Evolutionary conservation across 2,888 invertebrate species (phyloP).

Genomic region (Agrotis clavis): DNA sequence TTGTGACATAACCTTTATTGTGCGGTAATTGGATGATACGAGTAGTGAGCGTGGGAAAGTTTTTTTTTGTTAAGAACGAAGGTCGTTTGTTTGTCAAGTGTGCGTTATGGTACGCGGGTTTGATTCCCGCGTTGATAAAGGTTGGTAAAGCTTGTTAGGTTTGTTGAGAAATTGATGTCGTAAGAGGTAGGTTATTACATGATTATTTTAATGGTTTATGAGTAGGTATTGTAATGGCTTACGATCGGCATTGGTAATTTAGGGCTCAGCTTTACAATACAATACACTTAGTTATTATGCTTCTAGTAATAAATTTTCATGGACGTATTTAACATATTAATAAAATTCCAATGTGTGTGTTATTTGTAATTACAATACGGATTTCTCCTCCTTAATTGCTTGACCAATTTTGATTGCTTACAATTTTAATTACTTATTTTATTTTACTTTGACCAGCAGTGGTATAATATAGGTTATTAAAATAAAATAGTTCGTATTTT

Average conservation of each 20-base stretch:
- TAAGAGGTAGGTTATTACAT: neutral
- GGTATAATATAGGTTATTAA: too few relatives aligned
- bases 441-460: too few relatives aligned
- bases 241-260: neutral
- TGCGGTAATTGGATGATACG: conserved; percentile 40
- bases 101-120: conserved; percentile 10
- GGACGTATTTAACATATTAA: too few relatives aligned
- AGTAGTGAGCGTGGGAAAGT: conserved; percentile 25
- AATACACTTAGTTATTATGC: neutral
- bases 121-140: conserved; percentile 16
- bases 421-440: too few relatives aligned
- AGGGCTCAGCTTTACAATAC: neutral
- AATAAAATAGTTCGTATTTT: too few relatives aligned
- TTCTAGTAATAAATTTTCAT: too few relatives aligned
- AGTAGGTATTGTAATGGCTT: neutral
- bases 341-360: too few relatives aligned
- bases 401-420: too few relatives aligned
- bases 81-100: conserved; percentile 14
- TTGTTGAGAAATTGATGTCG: neutral
- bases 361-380: too few relatives aligned
- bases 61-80: conserved; percentile 10
- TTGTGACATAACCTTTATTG: conserved; percentile 25
- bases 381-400: too few relatives aligned
- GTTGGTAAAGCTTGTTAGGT: neutral
- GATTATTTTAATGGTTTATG: conserved; percentile 2